A percentile compares a stretch with the other conserved stretches of the same genome.
phyloP scores from a whole-genome alignment of 2,113 vertebrate genomes.

The Cnemophilus loriae region DNA sequence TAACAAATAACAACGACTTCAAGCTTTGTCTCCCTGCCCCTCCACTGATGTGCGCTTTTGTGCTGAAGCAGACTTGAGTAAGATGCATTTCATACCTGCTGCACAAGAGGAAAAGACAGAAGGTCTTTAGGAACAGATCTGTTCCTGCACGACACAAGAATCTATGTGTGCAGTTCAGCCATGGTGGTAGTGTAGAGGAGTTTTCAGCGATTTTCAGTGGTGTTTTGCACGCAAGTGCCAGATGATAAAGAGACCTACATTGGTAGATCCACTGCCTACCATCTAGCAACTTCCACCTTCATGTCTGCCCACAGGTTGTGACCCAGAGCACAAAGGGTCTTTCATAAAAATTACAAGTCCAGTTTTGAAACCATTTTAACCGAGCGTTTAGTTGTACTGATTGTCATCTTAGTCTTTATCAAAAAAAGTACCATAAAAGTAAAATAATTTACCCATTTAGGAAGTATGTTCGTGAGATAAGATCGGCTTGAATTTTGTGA shows the following conservation, averaged over 20 bases:
- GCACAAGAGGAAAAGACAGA: not conserved
- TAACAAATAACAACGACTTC: not conserved
- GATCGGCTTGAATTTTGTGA: not conserved
- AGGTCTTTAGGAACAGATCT: not conserved
- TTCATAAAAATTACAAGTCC: not conserved
- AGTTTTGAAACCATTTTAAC: not conserved
- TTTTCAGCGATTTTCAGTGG: not conserved
- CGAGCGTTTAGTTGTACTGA: not conserved
- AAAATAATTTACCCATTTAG: not conserved
- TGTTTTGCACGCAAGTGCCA: not conserved
- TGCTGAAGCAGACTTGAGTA: not conserved
- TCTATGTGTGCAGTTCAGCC: not conserved
- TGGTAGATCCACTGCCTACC: not conserved
- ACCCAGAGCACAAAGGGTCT: not conserved
- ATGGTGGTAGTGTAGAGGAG: accelerated
- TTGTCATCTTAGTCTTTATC: not conserved
- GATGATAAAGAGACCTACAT: not conserved
- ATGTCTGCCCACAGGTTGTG: not conserved
- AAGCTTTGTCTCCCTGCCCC: not conserved
- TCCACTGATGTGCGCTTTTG: not conserved
- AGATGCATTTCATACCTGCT: not conserved
- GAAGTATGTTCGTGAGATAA: not conserved
- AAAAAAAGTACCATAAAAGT: not conserved
- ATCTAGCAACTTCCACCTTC: not conserved
- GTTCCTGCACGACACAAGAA: not conserved